Conservation (phyloP, 1,140 invertebrate genomes). For the Platyura marginata region DNA sequence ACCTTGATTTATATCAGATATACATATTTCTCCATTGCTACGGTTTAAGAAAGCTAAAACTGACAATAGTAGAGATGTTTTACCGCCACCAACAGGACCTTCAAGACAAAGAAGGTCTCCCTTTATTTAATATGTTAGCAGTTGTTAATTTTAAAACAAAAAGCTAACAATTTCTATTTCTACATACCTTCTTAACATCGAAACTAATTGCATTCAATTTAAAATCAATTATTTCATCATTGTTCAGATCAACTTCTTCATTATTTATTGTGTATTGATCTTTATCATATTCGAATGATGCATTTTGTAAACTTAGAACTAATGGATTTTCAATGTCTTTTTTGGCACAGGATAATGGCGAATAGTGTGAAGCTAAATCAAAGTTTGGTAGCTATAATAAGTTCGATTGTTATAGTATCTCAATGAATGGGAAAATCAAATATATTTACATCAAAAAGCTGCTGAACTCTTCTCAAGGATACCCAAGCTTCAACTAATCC, state of each 20-base stretch:
- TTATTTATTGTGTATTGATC: too few species aligned
- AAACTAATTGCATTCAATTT: constrained; percentile 15
- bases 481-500: constrained; percentile 89
- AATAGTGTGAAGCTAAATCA: background rate
- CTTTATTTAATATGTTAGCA: constrained; percentile 1
- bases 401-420: too few species aligned
- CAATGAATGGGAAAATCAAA: background rate
- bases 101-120: constrained; percentile 48
- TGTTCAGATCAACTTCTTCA: too few species aligned
- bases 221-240: constrained; percentile 7
- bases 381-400: background rate
- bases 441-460: constrained; percentile 27
- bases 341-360: background rate
- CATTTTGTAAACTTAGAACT: too few species aligned
- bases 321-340: too few species aligned
- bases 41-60: constrained; percentile 49
- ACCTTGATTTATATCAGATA: constrained; percentile 40
- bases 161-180: background rate
- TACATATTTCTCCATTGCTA: constrained; percentile 32
- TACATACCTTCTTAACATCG: constrained; percentile 12
- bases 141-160: background rate
- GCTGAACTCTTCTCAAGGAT: constrained; percentile 65
- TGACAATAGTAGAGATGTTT: constrained; percentile 47
- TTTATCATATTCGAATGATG: constrained; percentile 12
- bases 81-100: constrained; percentile 55